These are phyloP conservation scores for Arctia plantaginis DNA, from an alignment of 2,888 invertebrate genomes.

Conservation along the genomic window DNA sequence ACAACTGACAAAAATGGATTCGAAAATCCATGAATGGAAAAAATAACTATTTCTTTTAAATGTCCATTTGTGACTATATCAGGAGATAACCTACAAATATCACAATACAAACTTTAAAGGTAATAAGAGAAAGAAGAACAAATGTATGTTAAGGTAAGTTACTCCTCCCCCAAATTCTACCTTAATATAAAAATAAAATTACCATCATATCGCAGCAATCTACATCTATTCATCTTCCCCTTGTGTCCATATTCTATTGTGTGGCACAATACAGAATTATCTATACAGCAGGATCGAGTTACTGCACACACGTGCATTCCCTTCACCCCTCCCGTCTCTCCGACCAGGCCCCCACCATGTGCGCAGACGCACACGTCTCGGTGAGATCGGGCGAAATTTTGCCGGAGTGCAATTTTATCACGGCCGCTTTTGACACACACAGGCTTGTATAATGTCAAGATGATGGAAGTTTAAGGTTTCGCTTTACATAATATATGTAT, in stretches of 20 bases:
- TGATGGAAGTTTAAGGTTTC: conserved; percentile 54
- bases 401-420: conserved; percentile 54
- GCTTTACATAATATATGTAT: conserved; percentile 16
- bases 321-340: conserved; percentile 22
- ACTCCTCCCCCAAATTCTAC: conserved; percentile 17
- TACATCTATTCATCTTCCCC: conserved; percentile 59
- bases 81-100: not conserved
- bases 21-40: not conserved
- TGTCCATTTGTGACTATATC: not conserved
- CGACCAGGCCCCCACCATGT: conserved; percentile 36
- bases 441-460: conserved; percentile 51
- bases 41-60: not conserved
- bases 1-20: not conserved
- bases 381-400: conserved; percentile 50
- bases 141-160: conserved; percentile 11
- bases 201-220: conserved; percentile 43
- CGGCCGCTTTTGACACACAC: conserved; percentile 42
- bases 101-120: not conserved
- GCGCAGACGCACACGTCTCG: conserved; percentile 47
- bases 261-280: conserved; percentile 69
- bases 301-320: conserved; percentile 70
- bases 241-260: conserved; percentile 44
- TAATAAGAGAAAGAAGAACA: not conserved
- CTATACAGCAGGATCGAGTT: conserved; percentile 67
- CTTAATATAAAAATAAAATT: conserved; percentile 43